Conservation (phyloP, 2,113 vertebrate species). For the Procapra przewalskii region DNA sequence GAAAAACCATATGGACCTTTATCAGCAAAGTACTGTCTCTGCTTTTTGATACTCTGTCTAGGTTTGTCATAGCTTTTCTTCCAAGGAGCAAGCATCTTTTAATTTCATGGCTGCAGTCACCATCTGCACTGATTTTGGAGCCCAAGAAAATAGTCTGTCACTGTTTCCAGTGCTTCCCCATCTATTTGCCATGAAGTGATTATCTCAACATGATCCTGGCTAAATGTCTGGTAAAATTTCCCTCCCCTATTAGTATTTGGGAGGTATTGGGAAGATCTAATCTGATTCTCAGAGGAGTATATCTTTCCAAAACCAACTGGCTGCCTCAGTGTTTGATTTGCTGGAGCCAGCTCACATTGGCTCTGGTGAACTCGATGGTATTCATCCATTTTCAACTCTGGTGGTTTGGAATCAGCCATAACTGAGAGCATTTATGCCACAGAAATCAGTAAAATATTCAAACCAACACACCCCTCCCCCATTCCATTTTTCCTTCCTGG, state of each 20-base stretch:
- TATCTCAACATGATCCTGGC: not conserved
- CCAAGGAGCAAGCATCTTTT: not conserved
- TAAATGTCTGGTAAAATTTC: not conserved
- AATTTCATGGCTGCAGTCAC: not conserved
- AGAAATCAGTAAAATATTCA: not conserved
- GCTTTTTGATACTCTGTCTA: not conserved
- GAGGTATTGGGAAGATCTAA: not conserved
- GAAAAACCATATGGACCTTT: not conserved
- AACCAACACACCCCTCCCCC: not conserved
- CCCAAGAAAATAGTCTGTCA: not conserved
- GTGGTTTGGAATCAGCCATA: not conserved
- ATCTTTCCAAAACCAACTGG: not conserved
- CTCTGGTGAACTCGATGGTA: not conserved
- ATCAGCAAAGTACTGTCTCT: not conserved
- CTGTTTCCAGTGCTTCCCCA: not conserved
- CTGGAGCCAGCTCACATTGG: not conserved
- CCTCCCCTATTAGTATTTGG: not conserved
- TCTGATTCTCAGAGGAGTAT: not conserved
- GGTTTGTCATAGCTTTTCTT: not conserved
- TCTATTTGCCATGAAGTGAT: not conserved
- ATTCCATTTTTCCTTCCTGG: not conserved
- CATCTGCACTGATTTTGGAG: not conserved
- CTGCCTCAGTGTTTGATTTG: not conserved
- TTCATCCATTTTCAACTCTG: not conserved
- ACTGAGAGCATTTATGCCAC: not conserved